Evolutionary conservation across 92 coral and sea anemone species (phyloP).

Genomic region (Zoanthus solanderi): DNA sequence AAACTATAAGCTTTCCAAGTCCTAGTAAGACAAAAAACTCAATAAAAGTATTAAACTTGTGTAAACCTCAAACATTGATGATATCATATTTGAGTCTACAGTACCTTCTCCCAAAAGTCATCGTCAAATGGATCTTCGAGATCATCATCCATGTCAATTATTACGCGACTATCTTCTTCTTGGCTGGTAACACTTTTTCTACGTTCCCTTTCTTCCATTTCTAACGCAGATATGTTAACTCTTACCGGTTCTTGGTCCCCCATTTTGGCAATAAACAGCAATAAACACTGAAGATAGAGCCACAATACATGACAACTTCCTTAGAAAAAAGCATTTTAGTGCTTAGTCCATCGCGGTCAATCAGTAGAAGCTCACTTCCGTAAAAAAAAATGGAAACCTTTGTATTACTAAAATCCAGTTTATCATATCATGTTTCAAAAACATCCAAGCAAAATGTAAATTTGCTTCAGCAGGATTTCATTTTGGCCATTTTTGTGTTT

Average conservation of each 20-base stretch:
- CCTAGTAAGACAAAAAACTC: too few species aligned
- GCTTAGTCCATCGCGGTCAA: neutral
- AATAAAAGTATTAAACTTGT: too few species aligned
- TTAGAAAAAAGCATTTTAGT: neutral
- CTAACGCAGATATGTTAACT: constrained; percentile 57
- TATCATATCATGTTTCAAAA: too few species aligned
- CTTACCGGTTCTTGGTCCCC: constrained; percentile 4
- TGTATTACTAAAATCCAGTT: too few species aligned
- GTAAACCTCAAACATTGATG: too few species aligned
- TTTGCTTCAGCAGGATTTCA: too few species aligned
- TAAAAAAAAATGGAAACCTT: too few species aligned
- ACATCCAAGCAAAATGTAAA: too few species aligned
- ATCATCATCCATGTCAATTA: neutral
- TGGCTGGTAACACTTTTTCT: constrained; percentile 20
- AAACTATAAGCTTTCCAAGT: too few species aligned
- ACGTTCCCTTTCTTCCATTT: constrained; percentile 71
- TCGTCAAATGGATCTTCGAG: constrained; percentile 88
- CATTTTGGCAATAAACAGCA: constrained; percentile 13
- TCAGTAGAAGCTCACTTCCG: too few species aligned
- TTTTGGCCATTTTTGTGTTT: too few species aligned
- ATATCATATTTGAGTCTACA: neutral
- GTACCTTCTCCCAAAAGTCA: constrained; percentile 88
- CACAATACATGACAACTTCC: too few species aligned
- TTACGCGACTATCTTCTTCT: constrained; percentile 33
- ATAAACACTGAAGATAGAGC: neutral